phyloP scores from a whole-genome alignment of 2,888 invertebrate species.

The Ectemnius lituratus region DNA sequence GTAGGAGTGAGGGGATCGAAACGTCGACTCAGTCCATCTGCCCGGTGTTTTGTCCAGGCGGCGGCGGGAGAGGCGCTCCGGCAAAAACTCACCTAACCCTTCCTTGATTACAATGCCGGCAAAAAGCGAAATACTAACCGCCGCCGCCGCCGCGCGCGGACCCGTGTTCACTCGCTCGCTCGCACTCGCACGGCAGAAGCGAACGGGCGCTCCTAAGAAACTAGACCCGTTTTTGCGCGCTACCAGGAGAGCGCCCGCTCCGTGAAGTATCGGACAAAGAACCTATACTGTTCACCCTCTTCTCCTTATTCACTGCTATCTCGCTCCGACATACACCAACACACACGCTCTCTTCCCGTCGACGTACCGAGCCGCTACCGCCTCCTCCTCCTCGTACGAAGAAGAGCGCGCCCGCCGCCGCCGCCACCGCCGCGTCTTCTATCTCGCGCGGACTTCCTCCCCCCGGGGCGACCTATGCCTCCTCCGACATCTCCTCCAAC shows the following conservation, averaged over 20 bases:
- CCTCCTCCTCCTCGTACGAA: background rate
- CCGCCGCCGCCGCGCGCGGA: constrained; percentile 77
- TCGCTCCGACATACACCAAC: background rate
- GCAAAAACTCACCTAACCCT: constrained; percentile 78
- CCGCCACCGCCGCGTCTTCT: constrained; percentile 38
- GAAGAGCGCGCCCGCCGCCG: constrained; percentile 2
- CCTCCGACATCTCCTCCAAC: constrained; percentile 1
- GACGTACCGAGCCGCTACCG: constrained; percentile 1
- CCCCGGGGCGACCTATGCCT: constrained; percentile 19
- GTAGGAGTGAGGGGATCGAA: constrained; percentile 57
- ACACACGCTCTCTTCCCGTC: constrained; percentile 9
- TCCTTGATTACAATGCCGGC: constrained; percentile 78
- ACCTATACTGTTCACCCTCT: constrained; percentile 61
- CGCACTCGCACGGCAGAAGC: constrained; percentile 57
- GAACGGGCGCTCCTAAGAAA: constrained; percentile 75
- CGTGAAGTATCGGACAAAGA: constrained; percentile 74
- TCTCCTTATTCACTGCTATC: constrained; percentile 22
- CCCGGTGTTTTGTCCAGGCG: constrained; percentile 74
- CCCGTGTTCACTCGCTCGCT: constrained; percentile 78
- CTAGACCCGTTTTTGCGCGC: constrained; percentile 77
- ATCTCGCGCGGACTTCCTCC: constrained; percentile 33
- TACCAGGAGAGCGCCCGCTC: constrained; percentile 66
- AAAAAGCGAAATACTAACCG: constrained; percentile 78
- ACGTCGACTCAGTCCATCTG: constrained; percentile 77
- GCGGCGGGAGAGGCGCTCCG: constrained; percentile 61